Conservation (phyloP, 2,113 vertebrate genomes). For the Empidonax alnorum region DNA sequence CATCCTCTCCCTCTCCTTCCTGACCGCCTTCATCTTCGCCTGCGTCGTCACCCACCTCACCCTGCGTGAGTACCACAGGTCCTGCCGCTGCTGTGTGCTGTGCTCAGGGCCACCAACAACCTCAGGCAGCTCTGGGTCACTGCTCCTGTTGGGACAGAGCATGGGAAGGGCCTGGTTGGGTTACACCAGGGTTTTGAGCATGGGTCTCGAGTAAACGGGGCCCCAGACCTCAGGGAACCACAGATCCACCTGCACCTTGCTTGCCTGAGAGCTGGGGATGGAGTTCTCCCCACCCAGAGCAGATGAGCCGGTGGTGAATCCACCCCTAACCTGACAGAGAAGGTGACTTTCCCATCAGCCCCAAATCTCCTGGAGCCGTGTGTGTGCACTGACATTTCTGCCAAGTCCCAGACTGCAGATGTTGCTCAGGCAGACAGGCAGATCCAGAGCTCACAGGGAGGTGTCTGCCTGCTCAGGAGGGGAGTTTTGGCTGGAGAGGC, state of each 20-base stretch:
- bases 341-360: background rate
- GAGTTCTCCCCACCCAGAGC: background rate
- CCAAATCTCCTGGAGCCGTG: background rate
- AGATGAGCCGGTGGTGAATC: background rate
- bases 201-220: fast-evolving
- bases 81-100: fast-evolving
- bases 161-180: fast-evolving
- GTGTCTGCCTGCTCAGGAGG: background rate
- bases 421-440: background rate
- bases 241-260: fast-evolving
- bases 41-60: slow-evolving; percentile 93
- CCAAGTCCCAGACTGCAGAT: fast-evolving
- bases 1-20: slow-evolving; percentile 95
- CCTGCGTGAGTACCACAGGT: slow-evolving; percentile 77
- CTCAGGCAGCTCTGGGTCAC: background rate
- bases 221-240: fast-evolving
- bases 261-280: background rate
- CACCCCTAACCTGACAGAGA: background rate
- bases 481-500: background rate
- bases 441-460: background rate
- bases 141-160: background rate
- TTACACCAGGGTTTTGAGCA: background rate
- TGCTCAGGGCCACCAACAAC: fast-evolving
- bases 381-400: fast-evolving
- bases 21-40: slow-evolving; percentile 95